phyloP scores from a whole-genome alignment of 2,888 invertebrate genomes.

The Spilarctia lutea region DNA sequence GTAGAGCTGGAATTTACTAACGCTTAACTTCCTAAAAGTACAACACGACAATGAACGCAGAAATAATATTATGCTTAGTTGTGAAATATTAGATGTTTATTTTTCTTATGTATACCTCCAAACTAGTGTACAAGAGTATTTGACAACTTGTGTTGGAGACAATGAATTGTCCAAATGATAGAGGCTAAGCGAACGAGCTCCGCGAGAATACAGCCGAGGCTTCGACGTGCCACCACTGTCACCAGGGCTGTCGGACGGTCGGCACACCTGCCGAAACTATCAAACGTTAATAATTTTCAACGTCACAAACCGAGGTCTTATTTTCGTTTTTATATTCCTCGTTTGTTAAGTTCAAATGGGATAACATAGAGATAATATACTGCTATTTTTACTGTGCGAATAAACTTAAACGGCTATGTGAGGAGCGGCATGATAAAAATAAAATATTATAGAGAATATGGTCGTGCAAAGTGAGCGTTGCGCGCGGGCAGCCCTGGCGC shows the following conservation, averaged over 20 bases:
- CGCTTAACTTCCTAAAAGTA: slow-evolving; percentile 8
- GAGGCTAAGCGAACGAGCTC: slow-evolving; percentile 40
- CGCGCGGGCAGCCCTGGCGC: slow-evolving; percentile 63
- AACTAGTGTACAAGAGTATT: slow-evolving; percentile 30
- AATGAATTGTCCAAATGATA: slow-evolving; percentile 52
- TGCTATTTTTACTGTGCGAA: slow-evolving; percentile 35
- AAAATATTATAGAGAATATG: slow-evolving; percentile 45
- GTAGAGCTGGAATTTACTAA: slow-evolving; percentile 1
- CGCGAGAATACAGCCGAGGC: slow-evolving; percentile 44
- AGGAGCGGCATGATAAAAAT: slow-evolving; percentile 48
- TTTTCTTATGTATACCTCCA: slow-evolving; percentile 4
- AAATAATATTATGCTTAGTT: neutral
- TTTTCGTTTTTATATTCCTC: slow-evolving; percentile 8
- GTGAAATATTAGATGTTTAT: neutral
- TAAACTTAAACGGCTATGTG: slow-evolving; percentile 39
- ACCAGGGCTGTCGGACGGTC: slow-evolving; percentile 39
- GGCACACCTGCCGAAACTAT: slow-evolving; percentile 13
- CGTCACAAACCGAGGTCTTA: slow-evolving; percentile 6
- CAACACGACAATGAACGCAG: neutral
- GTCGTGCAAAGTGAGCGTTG: slow-evolving; percentile 29
- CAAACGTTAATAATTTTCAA: slow-evolving; percentile 10
- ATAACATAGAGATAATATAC: slow-evolving; percentile 26
- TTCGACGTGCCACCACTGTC: slow-evolving; percentile 24
- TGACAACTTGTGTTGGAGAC: slow-evolving; percentile 34
- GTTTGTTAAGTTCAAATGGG: slow-evolving; percentile 27